phyloP scores from a whole-genome alignment of 2,113 vertebrate genomes.

The Coptodon rendalli region DNA sequence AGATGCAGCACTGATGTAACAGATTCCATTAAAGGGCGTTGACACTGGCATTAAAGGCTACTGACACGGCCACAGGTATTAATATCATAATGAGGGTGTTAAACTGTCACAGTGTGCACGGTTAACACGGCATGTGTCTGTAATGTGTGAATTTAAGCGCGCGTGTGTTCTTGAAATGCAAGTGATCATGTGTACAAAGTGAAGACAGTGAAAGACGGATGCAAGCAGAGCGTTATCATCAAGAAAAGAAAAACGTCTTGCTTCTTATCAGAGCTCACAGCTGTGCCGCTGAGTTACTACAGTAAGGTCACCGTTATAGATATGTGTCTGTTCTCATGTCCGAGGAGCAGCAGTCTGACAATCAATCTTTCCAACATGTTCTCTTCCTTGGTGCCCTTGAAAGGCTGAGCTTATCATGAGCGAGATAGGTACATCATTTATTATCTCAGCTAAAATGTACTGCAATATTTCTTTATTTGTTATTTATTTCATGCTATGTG shows the following conservation, averaged over 20 bases:
- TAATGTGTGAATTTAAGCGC: neutral
- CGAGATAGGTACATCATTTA: neutral
- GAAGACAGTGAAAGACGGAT: neutral
- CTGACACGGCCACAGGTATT: slow-evolving; percentile 60
- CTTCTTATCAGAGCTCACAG: slow-evolving; percentile 21
- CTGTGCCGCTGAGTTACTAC: neutral
- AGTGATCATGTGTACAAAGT: neutral
- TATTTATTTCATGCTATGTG: neutral
- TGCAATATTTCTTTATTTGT: neutral
- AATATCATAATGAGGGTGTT: slow-evolving; percentile 59
- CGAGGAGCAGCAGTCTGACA: neutral
- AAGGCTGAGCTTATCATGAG: neutral
- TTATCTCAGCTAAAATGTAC: neutral
- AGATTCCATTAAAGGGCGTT: slow-evolving; percentile 52
- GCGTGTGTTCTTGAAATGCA: neutral
- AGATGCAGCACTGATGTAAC: slow-evolving; percentile 23
- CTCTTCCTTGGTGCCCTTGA: slow-evolving; percentile 20
- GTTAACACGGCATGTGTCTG: neutral
- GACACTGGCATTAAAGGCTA: slow-evolving; percentile 52
- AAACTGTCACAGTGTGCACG: slow-evolving; percentile 28
- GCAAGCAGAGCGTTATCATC: neutral
- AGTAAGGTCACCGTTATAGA: slow-evolving; percentile 4
- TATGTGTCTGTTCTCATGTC: neutral
- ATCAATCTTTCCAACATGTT: slow-evolving; percentile 5
- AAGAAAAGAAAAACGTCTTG: neutral